Evolutionary conservation across 2,113 vertebrate genomes (phyloP), one percentile per base, ranked within the genome.

Genomic region (Laticauda laticaudata): DNA sequence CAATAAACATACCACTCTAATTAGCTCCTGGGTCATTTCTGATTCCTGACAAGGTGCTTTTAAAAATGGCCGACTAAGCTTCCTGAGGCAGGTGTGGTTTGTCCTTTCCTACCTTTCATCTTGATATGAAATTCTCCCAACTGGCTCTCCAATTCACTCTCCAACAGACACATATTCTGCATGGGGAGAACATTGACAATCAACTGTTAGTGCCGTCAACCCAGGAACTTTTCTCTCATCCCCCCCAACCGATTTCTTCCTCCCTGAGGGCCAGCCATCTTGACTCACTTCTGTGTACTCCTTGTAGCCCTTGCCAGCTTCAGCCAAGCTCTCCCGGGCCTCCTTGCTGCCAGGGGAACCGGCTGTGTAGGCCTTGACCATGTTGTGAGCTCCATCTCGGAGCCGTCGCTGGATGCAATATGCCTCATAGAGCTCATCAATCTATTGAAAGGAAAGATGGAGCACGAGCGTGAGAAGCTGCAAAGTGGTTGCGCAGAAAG

Each of bases 41-140:
- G 64, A 64, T 64, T n/a, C 61, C 61, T n/a, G 61, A 69, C 15
- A 81, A 39, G n/a, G n/a, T 39, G 69, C n/a, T 81, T 85, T 59
- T 59, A 20, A 59, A 34, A 85, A 86, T 3, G 34, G 56, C 18
- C 26, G 26, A 14, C 88, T 48, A 11, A 57, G 18, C 24, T 56
- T 18, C 18, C 39, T 64, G 23, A 23, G 69, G 21, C 34, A 23
- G 69, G 29, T 21, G 8, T 43, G 21, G 5, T 29, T 29, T 55
- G 2, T 21, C 24, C 24, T 5, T 4, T 0, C 0, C 87, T 97
- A 99, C 99, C 99, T 98, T 99, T 99, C 99, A 99, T 99, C 93
- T 98, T 98, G 90, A 99, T 87, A 3, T 99, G 99, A 96, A 99
- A 99, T 95, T 99, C 99, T n/a, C 99, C 99, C 92, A 99, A 97